These are phyloP conservation scores for Cylas formicarius DNA, from an alignment of 1,140 invertebrate genomes.

Conservation along the genomic window DNA sequence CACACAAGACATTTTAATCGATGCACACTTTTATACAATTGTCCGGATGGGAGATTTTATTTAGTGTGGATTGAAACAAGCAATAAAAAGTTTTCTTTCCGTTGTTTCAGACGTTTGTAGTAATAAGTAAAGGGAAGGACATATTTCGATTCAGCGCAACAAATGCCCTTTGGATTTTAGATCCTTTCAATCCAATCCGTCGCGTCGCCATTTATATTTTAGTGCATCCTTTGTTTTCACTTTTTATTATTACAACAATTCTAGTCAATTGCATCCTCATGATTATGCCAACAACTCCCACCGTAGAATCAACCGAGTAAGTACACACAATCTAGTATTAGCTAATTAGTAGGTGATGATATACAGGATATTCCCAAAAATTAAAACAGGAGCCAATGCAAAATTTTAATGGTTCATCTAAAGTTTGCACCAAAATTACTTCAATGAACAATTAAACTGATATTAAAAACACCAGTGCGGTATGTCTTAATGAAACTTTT, in stretches of 20 bases:
- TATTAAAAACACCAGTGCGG: too few species aligned
- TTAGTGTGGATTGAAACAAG: background rate
- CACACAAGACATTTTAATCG: too few species aligned
- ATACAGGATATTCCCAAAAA: too few species aligned
- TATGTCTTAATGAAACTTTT: too few species aligned
- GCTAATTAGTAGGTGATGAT: too few species aligned
- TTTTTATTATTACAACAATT: constrained; percentile 97
- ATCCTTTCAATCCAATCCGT: constrained; percentile 95
- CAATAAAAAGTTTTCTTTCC: constrained; percentile 1
- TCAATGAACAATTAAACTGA: too few species aligned
- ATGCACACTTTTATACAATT: too few species aligned
- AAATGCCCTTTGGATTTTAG: constrained; percentile 88
- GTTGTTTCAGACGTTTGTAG: constrained; percentile 88
- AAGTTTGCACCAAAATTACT: too few species aligned
- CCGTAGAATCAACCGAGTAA: constrained; percentile 95
- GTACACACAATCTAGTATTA: too few species aligned
- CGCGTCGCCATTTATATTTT: constrained; percentile 95
- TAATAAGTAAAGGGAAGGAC: constrained; percentile 96
- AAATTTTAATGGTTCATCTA: too few species aligned
- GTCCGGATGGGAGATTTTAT: too few species aligned
- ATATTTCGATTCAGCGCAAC: constrained; percentile 98
- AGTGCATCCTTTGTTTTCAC: constrained; percentile 94
- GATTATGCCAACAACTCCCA: constrained; percentile 89
- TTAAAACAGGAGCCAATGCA: too few species aligned
- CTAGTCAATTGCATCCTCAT: constrained; percentile 96